Base-by-base conservation (phyloP, 2,888 invertebrate species). In the Cinara cedri region DNA sequence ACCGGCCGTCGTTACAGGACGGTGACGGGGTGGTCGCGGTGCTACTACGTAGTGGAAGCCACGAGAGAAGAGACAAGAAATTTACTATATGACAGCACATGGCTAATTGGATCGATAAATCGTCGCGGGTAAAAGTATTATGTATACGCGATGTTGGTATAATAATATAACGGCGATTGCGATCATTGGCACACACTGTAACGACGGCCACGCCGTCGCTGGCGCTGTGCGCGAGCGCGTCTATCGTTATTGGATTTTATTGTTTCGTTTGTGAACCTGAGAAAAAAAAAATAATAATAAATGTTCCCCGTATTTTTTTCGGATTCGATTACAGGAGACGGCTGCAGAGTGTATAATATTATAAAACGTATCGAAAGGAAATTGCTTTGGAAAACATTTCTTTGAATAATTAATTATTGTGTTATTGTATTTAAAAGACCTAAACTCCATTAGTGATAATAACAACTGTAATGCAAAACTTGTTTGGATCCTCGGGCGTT, bases 41-140 rank as follows among this genome's bases (percentile, higher is more conserved):
- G 19, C 54, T 51, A 34, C n/a, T 51, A n/a, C 34, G 2, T 6
- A 54, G 14, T 34, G n/a, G 42, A 42, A 51, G 42, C 42, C 49
- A 76, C 34, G 76, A 19, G 76, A 19, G 76, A 76, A 74, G 62
- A 68, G 68, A 74, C 76, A 57, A 66, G 68, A 55, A 76, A 76
- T 46, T 68, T 16, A 46, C 57, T 24, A 57, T 57, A 57, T 76
- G 66, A 76, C 66, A 66, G 34, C 55, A 49, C 54, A 26, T 68
- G 76, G 76, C 76, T 76, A 76, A 76, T 76, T 76, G 76, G 76
- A 76, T 76, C 68, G 66, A 76, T 76, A 76, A 76, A 76, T 76
- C 76, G 66, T 76, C 16, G 16, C 3, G 3, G 51, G 34, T 55
- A 34, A n/a, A 57, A 57, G n/a, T 49, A 60, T 14, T 34, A 11